Percentiles rank a stretch among this genome's conserved stretches.
These are phyloP conservation scores for Enteromius treurensis DNA, from an alignment of 2,797 vertebrate species.

Conservation along the genomic window DNA sequence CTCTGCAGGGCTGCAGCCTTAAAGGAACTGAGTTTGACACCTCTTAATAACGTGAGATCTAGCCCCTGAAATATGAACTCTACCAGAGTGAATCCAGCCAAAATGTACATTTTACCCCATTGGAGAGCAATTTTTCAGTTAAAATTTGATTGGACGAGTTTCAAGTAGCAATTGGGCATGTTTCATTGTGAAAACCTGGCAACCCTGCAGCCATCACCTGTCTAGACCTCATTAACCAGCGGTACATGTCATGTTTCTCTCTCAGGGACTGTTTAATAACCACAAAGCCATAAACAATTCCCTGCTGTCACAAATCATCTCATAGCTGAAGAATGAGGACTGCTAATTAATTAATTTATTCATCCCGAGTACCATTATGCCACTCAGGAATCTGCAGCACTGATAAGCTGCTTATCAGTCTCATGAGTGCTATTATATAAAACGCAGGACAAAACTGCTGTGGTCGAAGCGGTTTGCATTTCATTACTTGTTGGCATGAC, in stretches of 20 bases:
- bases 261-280: neutral
- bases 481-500: slow-evolving; percentile 66
- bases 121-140: neutral
- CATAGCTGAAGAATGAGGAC: neutral
- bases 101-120: neutral
- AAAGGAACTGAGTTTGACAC: too few relatives aligned
- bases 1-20: too few relatives aligned
- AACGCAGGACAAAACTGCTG: slow-evolving; percentile 36
- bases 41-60: neutral
- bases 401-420: neutral
- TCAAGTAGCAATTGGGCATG: neutral
- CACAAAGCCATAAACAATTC: neutral
- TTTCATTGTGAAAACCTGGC: neutral
- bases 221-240: neutral
- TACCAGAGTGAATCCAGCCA: neutral
- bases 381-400: neutral
- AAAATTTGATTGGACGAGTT: neutral
- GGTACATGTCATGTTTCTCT: neutral
- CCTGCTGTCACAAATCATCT: neutral
- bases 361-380: neutral
- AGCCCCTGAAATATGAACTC: neutral
- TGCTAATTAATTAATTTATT: slow-evolving; percentile 3
- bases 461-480: slow-evolving; percentile 60
- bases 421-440: slow-evolving; percentile 24
- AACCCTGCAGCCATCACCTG: neutral